Evolutionary conservation across 2,888 invertebrate genomes (phyloP).

Genomic region (Leptogaster cylindrica): DNA sequence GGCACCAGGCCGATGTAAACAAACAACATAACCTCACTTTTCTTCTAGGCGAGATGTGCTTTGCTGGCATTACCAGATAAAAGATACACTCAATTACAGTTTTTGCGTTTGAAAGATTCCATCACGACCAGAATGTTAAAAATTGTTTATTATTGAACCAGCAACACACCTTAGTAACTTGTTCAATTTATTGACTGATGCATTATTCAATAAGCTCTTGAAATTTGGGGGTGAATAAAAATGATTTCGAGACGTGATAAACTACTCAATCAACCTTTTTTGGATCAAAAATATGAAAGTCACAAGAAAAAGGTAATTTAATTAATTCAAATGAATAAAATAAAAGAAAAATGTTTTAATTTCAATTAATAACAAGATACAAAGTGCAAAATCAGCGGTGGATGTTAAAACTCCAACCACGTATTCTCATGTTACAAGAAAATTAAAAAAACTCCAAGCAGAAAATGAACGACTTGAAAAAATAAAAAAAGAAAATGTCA

Average conservation of each 20-base stretch:
- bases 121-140: background rate
- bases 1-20: background rate
- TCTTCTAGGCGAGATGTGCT: no score
- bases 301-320: conserved; percentile 70
- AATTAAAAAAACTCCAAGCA: conserved; percentile 73
- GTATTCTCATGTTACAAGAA: conserved; percentile 71
- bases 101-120: background rate
- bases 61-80: background rate
- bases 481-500: conserved; percentile 73
- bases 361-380: conserved; percentile 63
- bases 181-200: no score
- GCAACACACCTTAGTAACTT: background rate
- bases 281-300: conserved; percentile 71
- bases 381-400: conserved; percentile 71
- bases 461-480: conserved; percentile 71
- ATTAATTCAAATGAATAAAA: background rate
- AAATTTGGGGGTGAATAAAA: conserved; percentile 25
- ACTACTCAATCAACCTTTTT: conserved; percentile 74
- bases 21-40: conserved; percentile 23
- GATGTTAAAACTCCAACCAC: conserved; percentile 70
- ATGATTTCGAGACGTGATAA: conserved; percentile 78
- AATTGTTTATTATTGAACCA: background rate
- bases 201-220: no score
- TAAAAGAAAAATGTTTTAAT: background rate
- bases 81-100: no score